Evolutionary conservation across 1,140 invertebrate species (phyloP), one percentile per base, ranked within the genome.

Genomic region (Scaptodrosophila lebanonensis): DNA sequence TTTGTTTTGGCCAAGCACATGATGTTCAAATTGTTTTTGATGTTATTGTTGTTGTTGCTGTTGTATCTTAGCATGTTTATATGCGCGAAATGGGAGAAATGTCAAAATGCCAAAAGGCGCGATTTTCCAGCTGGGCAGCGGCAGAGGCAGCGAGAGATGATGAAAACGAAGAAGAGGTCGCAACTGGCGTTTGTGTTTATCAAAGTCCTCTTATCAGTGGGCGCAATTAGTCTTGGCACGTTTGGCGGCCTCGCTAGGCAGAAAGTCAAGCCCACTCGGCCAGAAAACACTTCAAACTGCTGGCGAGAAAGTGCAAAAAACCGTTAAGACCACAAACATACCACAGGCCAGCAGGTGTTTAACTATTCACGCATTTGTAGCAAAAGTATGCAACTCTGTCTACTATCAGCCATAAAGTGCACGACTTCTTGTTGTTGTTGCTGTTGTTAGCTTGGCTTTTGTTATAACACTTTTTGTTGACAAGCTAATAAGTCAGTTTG

Each of bases 381-480:
- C n/a, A n/a, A n/a, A n/a, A n/a, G n/a, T n/a, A n/a, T n/a, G n/a
- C n/a, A n/a, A n/a, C n/a, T n/a, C n/a, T n/a, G n/a, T n/a, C n/a
- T n/a, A n/a, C n/a, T n/a, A n/a, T n/a, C n/a, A n/a, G n/a, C n/a
- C n/a, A n/a, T 32, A 29, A 35, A 33, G 25, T 44, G 11, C 13
- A 27, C n/a, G 53, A 12, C 8, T 51, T 61, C 43, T 33, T 57
- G n/a, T 11, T 17, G 16, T 3, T 39, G 13, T 39, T 12, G 8
- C 40, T 20, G n/a, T 20, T 18, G 38, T 3, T 20, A 9, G 15
- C 9, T 40, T 4, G 15, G 18, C 7, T 27, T 13, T 22, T 13
- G n/a, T 57, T 22, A 50, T 49, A 67, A 67, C 52, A 40, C 57
- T 51, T 44, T 73, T 64, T 38, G 45, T 43, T 52, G 67, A 60